phyloP scores from a whole-genome alignment of 2,888 invertebrate species.

The Phymatocera aterrima region DNA sequence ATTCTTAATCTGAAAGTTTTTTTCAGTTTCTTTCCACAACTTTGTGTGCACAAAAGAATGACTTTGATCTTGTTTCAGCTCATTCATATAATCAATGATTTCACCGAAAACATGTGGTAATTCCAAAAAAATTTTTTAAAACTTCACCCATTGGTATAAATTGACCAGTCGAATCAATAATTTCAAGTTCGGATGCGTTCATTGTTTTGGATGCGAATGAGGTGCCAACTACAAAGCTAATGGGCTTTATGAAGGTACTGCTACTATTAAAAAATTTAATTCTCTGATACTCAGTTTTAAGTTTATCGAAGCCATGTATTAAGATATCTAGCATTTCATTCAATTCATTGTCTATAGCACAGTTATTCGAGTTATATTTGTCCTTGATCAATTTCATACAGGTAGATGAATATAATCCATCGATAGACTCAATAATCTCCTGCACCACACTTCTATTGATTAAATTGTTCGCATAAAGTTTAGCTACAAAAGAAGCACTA shows the following conservation, averaged over 20 bases:
- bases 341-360: too few species aligned
- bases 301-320: neutral
- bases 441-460: too few species aligned
- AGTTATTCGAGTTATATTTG: too few species aligned
- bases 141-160: slow-evolving; percentile 43
- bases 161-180: neutral
- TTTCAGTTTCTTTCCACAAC: slow-evolving; percentile 48
- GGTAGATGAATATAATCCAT: too few species aligned
- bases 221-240: slow-evolving; percentile 5
- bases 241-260: slow-evolving; percentile 32
- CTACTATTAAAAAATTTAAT: neutral
- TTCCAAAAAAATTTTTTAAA: slow-evolving; percentile 49
- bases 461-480: too few species aligned
- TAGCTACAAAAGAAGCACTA: too few species aligned
- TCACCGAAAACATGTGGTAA: slow-evolving; percentile 47
- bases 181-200: neutral
- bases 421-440: too few species aligned
- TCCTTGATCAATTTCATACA: too few species aligned
- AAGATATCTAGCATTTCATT: slow-evolving; percentile 17
- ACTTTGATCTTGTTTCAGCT: slow-evolving; percentile 21
- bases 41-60: slow-evolving; percentile 41
- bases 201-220: neutral
- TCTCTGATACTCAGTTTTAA: slow-evolving; percentile 8
- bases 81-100: slow-evolving; percentile 39
- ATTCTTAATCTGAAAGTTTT: slow-evolving; percentile 24